Evolutionary conservation across 2,888 invertebrate species (phyloP).

Genomic region (Harpagoxenus sublaevis): DNA sequence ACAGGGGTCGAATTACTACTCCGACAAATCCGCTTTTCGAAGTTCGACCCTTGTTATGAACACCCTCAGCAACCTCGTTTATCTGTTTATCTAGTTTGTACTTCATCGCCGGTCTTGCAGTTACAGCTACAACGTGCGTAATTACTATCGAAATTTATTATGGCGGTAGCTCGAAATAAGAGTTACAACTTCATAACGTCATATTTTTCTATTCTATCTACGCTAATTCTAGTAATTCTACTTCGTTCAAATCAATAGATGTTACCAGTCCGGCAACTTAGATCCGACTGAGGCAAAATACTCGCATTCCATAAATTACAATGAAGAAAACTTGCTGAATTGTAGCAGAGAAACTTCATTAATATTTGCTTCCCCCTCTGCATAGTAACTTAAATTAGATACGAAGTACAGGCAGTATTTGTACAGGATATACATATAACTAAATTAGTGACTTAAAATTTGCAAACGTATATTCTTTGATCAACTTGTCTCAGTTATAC

Average conservation of each 20-base stretch:
- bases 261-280: not conserved
- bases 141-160: conserved; percentile 55
- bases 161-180: not conserved
- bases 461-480: conserved; percentile 25
- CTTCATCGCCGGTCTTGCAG: conserved; percentile 36
- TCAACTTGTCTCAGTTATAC: not conserved
- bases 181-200: conserved; percentile 18
- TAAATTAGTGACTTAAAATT: conserved; percentile 6
- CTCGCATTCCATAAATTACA: conserved; percentile 29
- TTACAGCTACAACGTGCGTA: conserved; percentile 50
- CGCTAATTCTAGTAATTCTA: conserved; percentile 18
- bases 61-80: conserved; percentile 52
- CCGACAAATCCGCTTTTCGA: conserved; percentile 78
- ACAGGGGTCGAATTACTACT: conserved; percentile 78
- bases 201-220: not conserved
- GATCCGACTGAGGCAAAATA: not conserved
- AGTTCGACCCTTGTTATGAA: conserved; percentile 56
- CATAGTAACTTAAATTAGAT: conserved; percentile 12
- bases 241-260: not conserved
- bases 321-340: conserved; percentile 22
- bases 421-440: not conserved
- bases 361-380: conserved; percentile 15
- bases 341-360: conserved; percentile 35
- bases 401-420: not conserved
- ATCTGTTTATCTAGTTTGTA: conserved; percentile 58